These are phyloP conservation scores for Andrena chrysosceles DNA, from an alignment of 2,888 invertebrate species.

Conservation along the genomic window DNA sequence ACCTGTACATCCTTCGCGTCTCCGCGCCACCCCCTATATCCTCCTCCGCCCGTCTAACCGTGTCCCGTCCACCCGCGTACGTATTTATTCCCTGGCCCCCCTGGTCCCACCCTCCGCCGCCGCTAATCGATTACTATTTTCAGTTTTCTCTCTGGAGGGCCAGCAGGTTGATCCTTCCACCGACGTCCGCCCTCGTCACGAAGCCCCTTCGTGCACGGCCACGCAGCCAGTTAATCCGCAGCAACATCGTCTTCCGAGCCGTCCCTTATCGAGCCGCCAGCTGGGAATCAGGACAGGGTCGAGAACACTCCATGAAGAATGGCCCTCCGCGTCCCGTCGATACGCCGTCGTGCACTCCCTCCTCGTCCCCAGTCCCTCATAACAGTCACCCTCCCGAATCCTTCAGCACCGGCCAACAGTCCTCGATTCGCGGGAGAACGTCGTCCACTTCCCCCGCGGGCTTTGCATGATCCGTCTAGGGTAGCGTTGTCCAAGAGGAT, in stretches of 20 bases:
- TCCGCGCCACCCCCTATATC: background rate
- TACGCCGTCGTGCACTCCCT: slow-evolving; percentile 21
- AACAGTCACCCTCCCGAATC: slow-evolving; percentile 39
- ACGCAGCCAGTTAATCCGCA: slow-evolving; percentile 34
- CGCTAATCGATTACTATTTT: slow-evolving; percentile 12
- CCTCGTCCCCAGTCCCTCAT: slow-evolving; percentile 1
- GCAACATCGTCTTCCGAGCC: slow-evolving; percentile 8
- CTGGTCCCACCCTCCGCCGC: background rate
- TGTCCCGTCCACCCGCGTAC: background rate
- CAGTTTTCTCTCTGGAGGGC: background rate
- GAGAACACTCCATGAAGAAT: slow-evolving; percentile 50
- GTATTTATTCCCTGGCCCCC: background rate
- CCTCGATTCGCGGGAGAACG: slow-evolving; percentile 4
- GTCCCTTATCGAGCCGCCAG: slow-evolving; percentile 27
- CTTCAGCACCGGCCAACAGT: slow-evolving; percentile 2
- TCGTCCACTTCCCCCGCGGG: background rate
- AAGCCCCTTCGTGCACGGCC: slow-evolving; percentile 13
- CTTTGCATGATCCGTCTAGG: background rate
- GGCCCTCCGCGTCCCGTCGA: slow-evolving; percentile 38
- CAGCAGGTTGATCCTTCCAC: background rate
- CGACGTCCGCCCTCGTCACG: background rate
- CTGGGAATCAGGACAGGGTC: slow-evolving; percentile 58
- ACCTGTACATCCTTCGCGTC: slow-evolving; percentile 70
- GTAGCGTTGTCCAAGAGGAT: too few relatives aligned
- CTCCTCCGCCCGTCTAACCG: background rate